Base-by-base conservation (phyloP, 2,888 invertebrate species). In the Sinelater perroti region DNA sequence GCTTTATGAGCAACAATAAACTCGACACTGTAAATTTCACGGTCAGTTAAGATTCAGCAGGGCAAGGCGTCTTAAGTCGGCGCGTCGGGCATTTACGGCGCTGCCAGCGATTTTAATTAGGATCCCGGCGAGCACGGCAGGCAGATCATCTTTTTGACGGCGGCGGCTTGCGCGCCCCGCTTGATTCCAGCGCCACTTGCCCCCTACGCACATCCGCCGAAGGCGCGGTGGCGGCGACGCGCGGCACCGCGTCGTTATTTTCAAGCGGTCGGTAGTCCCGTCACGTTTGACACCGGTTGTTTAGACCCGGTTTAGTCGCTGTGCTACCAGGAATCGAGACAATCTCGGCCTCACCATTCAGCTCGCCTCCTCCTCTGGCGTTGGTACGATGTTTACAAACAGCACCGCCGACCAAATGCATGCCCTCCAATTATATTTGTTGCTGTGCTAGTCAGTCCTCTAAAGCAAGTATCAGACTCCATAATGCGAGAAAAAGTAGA, bases 201-300 rank as follows among this genome's bases (percentile, higher is more conserved):
- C 46, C 33, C 44, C 52, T 45, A 58, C 57, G 57, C 57, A 58
- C 57, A 49, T 58, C 47, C 35, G 40, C 35, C 40, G 47, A 58
- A 53, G 47, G 42, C 40, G n/a, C 45, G 57, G 53, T 51, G 52
- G 47, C 52, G 46, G 42, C 52, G 42, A 58, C 57, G 57, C 57
- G 56, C 60, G 36, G 52, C 49, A 57, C 36, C 49, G 28, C 44
- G 45, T 52, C 33, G 52, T 38, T 51, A 51, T 60, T 58, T 63
- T 61, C 63, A 58, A 59, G 63, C 61, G 50, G 62, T 70, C 65
- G 60, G 61, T 53, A 69, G 67, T 67, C 69, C 35, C 53, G 61
- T 66, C 70, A 70, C 70, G 70, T 68, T 66, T 68, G 65, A 66
- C 69, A 67, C 66, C 67, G 65, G 64, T 67, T 70, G 66, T 70